Evolutionary conservation across 2,113 vertebrate species (phyloP).

Genomic region (Calypte anna): DNA sequence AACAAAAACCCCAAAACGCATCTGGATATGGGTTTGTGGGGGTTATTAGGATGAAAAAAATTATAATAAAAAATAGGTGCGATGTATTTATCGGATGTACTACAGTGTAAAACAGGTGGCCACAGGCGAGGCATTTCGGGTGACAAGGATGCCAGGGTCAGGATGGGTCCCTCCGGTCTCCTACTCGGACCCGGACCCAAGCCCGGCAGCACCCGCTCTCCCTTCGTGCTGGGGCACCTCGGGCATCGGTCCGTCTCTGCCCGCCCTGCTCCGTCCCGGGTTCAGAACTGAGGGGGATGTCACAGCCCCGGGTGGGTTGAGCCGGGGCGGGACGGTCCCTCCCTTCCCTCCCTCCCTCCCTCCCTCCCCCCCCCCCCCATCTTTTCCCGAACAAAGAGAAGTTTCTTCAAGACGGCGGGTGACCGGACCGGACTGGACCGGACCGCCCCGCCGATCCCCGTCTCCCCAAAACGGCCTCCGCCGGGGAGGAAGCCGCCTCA

Average conservation of each 20-base stretch:
- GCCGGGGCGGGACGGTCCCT: background rate
- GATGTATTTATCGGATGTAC: accelerated
- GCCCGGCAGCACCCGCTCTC: background rate
- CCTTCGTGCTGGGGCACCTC: background rate
- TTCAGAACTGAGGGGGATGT: accelerated
- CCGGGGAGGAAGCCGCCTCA: constrained; percentile 75
- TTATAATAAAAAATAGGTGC: accelerated
- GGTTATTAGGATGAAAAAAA: too few relatives aligned
- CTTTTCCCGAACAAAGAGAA: constrained; percentile 56
- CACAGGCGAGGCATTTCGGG: accelerated
- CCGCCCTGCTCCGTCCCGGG: background rate
- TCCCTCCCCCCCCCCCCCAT: background rate
- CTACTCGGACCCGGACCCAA: accelerated
- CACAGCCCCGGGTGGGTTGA: background rate
- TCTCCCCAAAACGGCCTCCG: constrained; percentile 58
- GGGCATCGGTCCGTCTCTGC: accelerated
- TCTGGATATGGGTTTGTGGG: accelerated
- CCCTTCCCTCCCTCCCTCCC: background rate
- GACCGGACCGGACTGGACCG: constrained; percentile 38
- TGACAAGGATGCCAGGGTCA: accelerated
- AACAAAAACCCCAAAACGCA: background rate
- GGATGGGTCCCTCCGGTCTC: accelerated
- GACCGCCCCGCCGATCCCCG: constrained; percentile 43
- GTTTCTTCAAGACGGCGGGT: constrained; percentile 63
- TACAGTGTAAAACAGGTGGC: accelerated